Base-by-base conservation (phyloP, 2,113 vertebrate genomes). In the Orthochromis indermauri region DNA sequence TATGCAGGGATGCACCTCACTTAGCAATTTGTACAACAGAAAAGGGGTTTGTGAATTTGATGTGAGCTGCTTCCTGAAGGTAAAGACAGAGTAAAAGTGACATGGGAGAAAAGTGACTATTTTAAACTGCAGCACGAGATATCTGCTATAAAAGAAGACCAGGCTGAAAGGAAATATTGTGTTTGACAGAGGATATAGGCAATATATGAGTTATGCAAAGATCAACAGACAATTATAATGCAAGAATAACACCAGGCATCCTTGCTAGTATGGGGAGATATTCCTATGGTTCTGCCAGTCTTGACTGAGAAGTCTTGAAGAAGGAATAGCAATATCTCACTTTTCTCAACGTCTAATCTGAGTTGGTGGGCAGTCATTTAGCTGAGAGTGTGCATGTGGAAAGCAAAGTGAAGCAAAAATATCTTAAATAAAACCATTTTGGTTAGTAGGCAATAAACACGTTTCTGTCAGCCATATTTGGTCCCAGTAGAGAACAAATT, bases 261-360 rank as follows among this genome's bases (percentile, higher is more conserved):
- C 9, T 85, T 90, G 78, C 84, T 37, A 63, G 78, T 88, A 86
- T 21, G 26, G 79, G 89, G 81, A 85, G 81, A 87, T 90, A 88
- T 92, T 76, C 81, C 84, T 16, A 4, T 51, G 81, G 73, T 51
- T 61, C 68, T 86, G 89, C 89, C 51, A 83, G 85, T 66, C 45
- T 59, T 88, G 83, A 93, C 83, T 81, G 73, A 90, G 84, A 87
- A 76, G 83, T 92, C 85, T 37, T 17, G 21, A 57, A 63, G 33
- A 76, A 79, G 12, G 51, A 86, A 76, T 68, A 82, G 53, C 57
- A 71, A 82, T 45, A 80, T 89, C 45, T 88, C 85, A 83, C 51
- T 85, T 93, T 84, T 86, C 63, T 88, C 80, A 88, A 88, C 78
- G 76, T 80, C 66, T 81, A 85, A 76, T 54, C 78, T 5, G 68